These are phyloP conservation scores for Rhinichthys klamathensis DNA, from an alignment of 2,113 vertebrate genomes.

Conservation along the genomic window DNA sequence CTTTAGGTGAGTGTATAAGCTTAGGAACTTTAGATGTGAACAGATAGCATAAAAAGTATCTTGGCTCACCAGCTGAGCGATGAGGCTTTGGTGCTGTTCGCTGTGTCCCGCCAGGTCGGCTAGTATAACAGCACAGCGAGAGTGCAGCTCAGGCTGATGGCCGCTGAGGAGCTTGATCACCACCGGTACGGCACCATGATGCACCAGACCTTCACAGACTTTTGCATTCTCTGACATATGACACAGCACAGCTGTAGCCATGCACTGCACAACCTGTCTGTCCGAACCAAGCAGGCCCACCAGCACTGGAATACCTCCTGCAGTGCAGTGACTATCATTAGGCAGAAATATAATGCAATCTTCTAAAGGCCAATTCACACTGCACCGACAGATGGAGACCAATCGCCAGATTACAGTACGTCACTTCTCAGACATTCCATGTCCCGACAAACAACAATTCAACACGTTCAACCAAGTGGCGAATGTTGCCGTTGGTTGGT, in stretches of 20 bases:
- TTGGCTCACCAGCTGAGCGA: conserved; percentile 71
- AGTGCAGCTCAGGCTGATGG: conserved; percentile 71
- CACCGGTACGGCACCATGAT: conserved; percentile 65
- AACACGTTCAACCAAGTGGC: too few species aligned
- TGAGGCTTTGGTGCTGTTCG: conserved; percentile 62
- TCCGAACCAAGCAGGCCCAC: conserved; percentile 66
- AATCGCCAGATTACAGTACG: too few species aligned
- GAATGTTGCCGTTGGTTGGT: too few species aligned
- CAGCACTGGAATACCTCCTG: conserved; percentile 74
- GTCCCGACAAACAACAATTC: too few species aligned
- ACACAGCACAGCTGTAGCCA: conserved; percentile 73
- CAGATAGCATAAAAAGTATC: background rate
- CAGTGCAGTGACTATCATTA: background rate
- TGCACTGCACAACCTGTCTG: conserved; percentile 66
- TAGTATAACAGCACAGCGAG: conserved; percentile 75
- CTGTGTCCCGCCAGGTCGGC: conserved; percentile 72
- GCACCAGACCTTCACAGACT: conserved; percentile 64
- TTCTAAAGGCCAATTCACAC: too few species aligned
- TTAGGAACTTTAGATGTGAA: background rate
- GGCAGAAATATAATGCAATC: background rate
- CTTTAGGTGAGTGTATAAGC: too few species aligned
- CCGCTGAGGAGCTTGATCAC: conserved; percentile 68
- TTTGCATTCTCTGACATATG: conserved; percentile 70
- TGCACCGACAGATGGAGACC: too few species aligned
- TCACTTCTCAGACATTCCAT: too few species aligned